A percentile compares a stretch with the other conserved stretches of the same genome.
phyloP scores from a whole-genome alignment of 35 echinoderm and acorn worm genomes.

The Apostichopus parvimensis region DNA sequence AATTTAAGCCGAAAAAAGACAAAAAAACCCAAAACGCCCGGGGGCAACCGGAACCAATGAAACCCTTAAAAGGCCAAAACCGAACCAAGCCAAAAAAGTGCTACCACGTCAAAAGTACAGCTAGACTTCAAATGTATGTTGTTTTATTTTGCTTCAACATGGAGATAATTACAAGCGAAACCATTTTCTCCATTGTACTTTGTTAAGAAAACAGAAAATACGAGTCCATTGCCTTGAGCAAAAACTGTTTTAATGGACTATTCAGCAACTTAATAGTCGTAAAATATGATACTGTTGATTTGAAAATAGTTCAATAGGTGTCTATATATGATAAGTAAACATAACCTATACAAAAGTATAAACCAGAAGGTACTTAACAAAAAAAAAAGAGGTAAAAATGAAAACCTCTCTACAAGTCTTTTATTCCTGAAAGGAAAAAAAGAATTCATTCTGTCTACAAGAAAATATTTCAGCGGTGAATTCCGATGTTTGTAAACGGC shows the following conservation, averaged over 20 bases:
- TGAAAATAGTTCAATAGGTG: constrained; percentile 32
- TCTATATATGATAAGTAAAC: constrained; percentile 34
- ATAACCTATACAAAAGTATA: neutral
- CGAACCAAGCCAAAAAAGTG: too few relatives aligned
- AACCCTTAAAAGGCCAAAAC: neutral
- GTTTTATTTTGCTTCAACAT: constrained; percentile 32
- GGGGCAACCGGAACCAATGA: too few relatives aligned
- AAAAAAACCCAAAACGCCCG: too few relatives aligned
- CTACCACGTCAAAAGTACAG: neutral
- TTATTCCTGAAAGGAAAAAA: neutral
- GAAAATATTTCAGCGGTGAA: neutral
- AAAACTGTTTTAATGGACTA: constrained; percentile 35
- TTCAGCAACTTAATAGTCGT: constrained; percentile 25
- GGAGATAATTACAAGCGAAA: constrained; percentile 40
- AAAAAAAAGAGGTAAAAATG: neutral
- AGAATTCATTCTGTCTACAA: neutral
- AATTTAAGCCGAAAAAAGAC: too few relatives aligned
- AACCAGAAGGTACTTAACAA: neutral
- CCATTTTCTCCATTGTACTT: constrained; percentile 1
- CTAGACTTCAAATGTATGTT: neutral
- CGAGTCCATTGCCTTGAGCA: neutral
- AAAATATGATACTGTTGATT: constrained; percentile 47
- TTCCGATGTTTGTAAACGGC: constrained; percentile 6
- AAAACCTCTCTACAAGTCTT: neutral
- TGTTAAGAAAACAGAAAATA: constrained; percentile 5